phyloP scores from a whole-genome alignment of 2,888 invertebrate species.

The Unio delphinus region DNA sequence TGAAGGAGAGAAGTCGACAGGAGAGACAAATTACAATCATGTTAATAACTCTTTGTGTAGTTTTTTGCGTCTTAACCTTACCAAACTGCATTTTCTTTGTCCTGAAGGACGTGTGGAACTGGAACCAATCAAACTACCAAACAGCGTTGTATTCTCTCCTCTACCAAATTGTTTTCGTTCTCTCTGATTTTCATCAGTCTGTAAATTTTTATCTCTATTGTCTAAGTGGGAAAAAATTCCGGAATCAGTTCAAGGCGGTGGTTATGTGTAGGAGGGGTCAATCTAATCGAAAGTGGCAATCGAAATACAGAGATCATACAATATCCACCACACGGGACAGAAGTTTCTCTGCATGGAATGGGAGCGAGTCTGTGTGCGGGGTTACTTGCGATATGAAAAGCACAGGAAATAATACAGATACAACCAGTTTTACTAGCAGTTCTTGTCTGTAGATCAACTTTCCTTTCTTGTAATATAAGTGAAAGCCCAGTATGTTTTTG shows the following conservation, averaged over 20 bases:
- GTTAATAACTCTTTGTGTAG: slow-evolving; percentile 52
- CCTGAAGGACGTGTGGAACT: slow-evolving; percentile 42
- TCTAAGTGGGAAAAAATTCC: slow-evolving; percentile 47
- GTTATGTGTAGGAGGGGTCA: slow-evolving; percentile 22
- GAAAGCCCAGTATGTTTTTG: too few relatives aligned
- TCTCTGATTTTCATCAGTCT: slow-evolving; percentile 53
- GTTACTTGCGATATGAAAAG: too few relatives aligned
- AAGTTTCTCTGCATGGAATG: too few relatives aligned
- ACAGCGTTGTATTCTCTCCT: slow-evolving; percentile 41
- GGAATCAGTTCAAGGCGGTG: slow-evolving; percentile 37
- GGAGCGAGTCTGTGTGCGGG: too few relatives aligned
- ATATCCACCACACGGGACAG: too few relatives aligned
- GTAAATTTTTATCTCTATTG: slow-evolving; percentile 59
- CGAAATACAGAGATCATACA: neutral
- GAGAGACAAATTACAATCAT: slow-evolving; percentile 58
- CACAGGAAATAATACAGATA: too few relatives aligned
- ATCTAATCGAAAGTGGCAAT: slow-evolving; percentile 2
- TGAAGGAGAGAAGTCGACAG: slow-evolving; percentile 43
- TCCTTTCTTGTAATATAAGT: too few relatives aligned
- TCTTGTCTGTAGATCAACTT: too few relatives aligned
- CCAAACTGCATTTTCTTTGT: slow-evolving; percentile 58
- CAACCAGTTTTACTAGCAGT: too few relatives aligned
- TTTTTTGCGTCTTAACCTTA: slow-evolving; percentile 50
- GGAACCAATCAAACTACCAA: slow-evolving; percentile 24
- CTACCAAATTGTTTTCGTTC: slow-evolving; percentile 40